Conservation (phyloP, 2,113 vertebrate genomes). For the Rhynchomys soricoides region DNA sequence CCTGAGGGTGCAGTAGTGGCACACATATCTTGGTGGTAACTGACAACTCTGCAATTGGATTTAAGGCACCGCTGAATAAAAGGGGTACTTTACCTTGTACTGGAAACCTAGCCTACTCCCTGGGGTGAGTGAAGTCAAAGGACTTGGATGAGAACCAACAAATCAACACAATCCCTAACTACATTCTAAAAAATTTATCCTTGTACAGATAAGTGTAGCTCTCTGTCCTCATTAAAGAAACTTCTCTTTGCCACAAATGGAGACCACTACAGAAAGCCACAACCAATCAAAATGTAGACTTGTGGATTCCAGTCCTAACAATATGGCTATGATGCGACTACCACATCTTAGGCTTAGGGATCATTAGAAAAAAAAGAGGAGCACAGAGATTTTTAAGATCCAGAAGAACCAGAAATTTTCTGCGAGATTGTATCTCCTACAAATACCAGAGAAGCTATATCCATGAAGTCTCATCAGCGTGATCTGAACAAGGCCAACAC, state of each 20-base stretch:
- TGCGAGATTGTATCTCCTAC: background rate
- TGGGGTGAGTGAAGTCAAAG: background rate
- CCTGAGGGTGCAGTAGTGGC: background rate
- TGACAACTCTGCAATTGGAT: background rate
- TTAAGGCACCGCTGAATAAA: background rate
- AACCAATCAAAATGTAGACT: background rate
- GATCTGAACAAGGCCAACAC: background rate
- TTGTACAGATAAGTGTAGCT: background rate
- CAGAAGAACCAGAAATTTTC: background rate
- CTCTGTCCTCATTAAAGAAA: background rate
- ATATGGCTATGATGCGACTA: background rate
- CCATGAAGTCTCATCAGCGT: background rate
- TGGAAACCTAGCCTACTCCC: background rate
- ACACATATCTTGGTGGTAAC: background rate
- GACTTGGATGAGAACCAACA: background rate
- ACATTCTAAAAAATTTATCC: background rate
- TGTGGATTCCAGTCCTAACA: background rate
- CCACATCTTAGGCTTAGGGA: background rate
- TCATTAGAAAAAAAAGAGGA: background rate
- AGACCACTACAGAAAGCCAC: background rate
- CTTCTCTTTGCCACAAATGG: background rate
- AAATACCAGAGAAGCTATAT: background rate
- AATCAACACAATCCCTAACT: background rate
- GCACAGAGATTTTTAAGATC: background rate
- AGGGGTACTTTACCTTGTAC: background rate